Base-by-base conservation (phyloP, 2,797 vertebrate genomes). In the Esox lucius region DNA sequence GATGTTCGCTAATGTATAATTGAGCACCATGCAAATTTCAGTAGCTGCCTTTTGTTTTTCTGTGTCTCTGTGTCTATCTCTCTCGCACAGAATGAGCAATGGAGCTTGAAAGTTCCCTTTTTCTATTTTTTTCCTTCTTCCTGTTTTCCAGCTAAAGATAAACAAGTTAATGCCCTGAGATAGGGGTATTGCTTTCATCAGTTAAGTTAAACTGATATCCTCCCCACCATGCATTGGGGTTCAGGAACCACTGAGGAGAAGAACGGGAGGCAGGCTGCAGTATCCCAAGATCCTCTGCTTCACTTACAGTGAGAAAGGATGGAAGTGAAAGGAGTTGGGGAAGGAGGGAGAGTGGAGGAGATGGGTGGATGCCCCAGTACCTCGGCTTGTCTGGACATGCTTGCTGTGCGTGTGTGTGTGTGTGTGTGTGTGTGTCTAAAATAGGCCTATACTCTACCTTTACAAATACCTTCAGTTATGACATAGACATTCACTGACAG, bases 1-100 rank as follows among this genome's bases (percentile, higher is more conserved):
- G 96, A 97, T 97, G 96, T 97, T 96, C 96, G 94, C 96, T 98
- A 97, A 98, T 98, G 97, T 98, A 98, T 98, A 98, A 98, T 97
- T 98, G 97, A 98, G 96, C 96, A 97, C 97, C 97, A 98, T 97
- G 96, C 96, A 97, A 96, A 98, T 98, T 96, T 97, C 92, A 92
- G 94, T 96, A 95, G 95, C 96, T 97, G 95, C 92, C 96, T 98
- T 98, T 98, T 98, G 96, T 97, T 96, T 95, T 93, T 71, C 64
- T 72, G 65, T 85, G 86, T 89, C 87, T 90, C 90, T 90, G 84
- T 86, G 83, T 93, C 91, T 91, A 91, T 93, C 90, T 94, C 94
- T 85, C 90, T 85, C 88, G 93, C 92, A 93, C 96, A 94, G 96
- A 96, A 96, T 95, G 95, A 97, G 95, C 95, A 95, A 93, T 95